Percentiles rank a stretch among this genome's conserved stretches.
Conservation (phyloP, 2,888 invertebrate genomes). For the Morinoia aosen region DNA sequence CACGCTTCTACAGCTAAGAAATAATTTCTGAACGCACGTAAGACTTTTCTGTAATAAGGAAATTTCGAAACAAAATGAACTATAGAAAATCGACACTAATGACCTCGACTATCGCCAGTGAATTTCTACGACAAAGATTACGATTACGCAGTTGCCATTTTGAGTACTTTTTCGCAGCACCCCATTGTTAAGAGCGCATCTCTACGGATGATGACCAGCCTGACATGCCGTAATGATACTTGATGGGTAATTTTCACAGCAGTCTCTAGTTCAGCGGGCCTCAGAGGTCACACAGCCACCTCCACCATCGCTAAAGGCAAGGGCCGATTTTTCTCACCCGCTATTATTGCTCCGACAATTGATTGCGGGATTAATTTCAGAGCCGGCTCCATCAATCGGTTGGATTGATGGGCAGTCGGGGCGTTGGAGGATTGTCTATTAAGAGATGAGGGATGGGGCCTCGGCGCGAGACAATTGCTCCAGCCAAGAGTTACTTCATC, state of each 20-base stretch:
- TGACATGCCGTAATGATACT: conserved; percentile 12
- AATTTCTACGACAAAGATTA: neutral
- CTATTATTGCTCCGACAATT: conserved; percentile 29
- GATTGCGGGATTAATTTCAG: conserved; percentile 52
- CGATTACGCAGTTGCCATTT: neutral
- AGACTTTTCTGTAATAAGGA: neutral
- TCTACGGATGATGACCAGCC: neutral
- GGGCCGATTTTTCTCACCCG: conserved; percentile 39
- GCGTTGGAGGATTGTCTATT: conserved; percentile 41
- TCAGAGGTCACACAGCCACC: neutral
- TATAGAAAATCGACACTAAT: neutral
- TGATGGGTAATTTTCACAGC: conserved; percentile 12
- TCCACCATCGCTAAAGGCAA: neutral
- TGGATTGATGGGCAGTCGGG: conserved; percentile 51
- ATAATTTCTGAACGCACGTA: neutral
- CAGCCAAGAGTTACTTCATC: neutral
- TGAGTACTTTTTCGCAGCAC: neutral
- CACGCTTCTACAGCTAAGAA: neutral
- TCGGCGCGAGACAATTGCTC: conserved; percentile 9
- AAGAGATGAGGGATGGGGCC: conserved; percentile 35
- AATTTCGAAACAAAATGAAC: neutral
- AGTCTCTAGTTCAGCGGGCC: neutral
- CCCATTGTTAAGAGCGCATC: neutral
- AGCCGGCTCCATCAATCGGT: conserved; percentile 38
- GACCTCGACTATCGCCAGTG: neutral